Percentiles rank a stretch among this genome's conserved stretches.
Evolutionary conservation across 2,797 vertebrate species (phyloP).

Genomic region (Sebastes melanostomus): DNA sequence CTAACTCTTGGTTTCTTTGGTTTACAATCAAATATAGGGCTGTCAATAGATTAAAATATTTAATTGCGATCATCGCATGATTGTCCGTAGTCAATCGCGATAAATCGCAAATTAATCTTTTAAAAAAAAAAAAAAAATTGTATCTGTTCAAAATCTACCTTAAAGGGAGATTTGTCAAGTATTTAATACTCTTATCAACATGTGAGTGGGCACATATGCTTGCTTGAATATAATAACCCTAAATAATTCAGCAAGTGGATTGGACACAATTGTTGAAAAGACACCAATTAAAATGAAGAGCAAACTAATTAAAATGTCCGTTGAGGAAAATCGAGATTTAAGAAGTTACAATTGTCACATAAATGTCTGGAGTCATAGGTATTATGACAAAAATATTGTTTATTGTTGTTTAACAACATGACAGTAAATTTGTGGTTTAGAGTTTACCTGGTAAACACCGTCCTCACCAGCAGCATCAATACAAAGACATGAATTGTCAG

Average conservation of each 20-base stretch:
- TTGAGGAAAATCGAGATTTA: background rate
- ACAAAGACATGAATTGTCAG: background rate
- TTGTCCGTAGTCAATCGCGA: no score
- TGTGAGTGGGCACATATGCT: no score
- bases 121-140: no score
- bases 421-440: background rate
- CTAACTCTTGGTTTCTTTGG: background rate
- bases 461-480: background rate
- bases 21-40: background rate
- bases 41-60: no score
- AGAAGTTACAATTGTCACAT: background rate
- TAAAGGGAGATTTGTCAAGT: no score
- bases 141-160: no score
- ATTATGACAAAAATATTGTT: background rate
- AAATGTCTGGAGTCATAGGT: background rate
- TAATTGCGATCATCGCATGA: no score
- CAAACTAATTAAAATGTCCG: background rate
- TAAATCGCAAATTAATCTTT: no score
- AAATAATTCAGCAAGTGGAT: background rate
- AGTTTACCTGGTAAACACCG: background rate
- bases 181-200: no score
- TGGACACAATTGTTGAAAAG: background rate
- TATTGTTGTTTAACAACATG: background rate
- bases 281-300: background rate
- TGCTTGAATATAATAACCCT: background rate